Evolutionary conservation across 2,888 invertebrate species (phyloP).

Genomic region (Heliconius cydno): DNA sequence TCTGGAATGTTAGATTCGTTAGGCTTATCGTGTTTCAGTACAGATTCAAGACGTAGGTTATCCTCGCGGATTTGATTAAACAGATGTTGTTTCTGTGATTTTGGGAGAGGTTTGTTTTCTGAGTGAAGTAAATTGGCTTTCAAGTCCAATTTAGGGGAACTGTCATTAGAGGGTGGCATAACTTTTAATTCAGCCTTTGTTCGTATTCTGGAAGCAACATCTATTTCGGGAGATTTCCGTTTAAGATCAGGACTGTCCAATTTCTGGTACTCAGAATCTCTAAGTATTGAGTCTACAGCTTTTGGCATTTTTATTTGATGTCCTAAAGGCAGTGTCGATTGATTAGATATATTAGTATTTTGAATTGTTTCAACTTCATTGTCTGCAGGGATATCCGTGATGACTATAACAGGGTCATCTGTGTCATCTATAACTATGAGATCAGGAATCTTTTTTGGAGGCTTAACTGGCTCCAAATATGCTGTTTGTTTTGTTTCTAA

Average conservation of each 20-base stretch:
- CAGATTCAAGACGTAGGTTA: slow-evolving; percentile 75
- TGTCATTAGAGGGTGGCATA: slow-evolving; percentile 75
- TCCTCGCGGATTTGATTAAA: slow-evolving; percentile 80
- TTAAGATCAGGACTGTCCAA: slow-evolving; percentile 63
- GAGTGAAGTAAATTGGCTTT: slow-evolving; percentile 51
- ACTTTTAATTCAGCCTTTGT: slow-evolving; percentile 94
- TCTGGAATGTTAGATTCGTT: slow-evolving; percentile 81
- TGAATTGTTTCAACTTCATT: slow-evolving; percentile 58
- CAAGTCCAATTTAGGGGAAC: slow-evolving; percentile 56
- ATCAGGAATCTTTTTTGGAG: slow-evolving; percentile 74
- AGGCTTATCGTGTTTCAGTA: slow-evolving; percentile 85
- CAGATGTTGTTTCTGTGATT: slow-evolving; percentile 74
- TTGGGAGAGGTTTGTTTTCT: slow-evolving; percentile 68
- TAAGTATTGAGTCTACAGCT: slow-evolving; percentile 86
- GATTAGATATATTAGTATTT: slow-evolving; percentile 52
- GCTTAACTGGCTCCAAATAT: slow-evolving; percentile 80
- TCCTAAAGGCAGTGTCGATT: slow-evolving; percentile 56
- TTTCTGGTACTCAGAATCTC: slow-evolving; percentile 74
- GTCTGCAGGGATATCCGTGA: slow-evolving; percentile 76
- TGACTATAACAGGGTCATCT: slow-evolving; percentile 79
- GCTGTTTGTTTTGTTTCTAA: slow-evolving; percentile 86
- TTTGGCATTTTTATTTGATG: slow-evolving; percentile 86
- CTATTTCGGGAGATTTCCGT: slow-evolving; percentile 75
- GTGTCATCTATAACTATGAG: slow-evolving; percentile 79
- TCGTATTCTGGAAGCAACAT: slow-evolving; percentile 89